These are phyloP conservation scores for Numida meleagris DNA, from an alignment of 2,113 vertebrate genomes.

Conservation along the genomic window DNA sequence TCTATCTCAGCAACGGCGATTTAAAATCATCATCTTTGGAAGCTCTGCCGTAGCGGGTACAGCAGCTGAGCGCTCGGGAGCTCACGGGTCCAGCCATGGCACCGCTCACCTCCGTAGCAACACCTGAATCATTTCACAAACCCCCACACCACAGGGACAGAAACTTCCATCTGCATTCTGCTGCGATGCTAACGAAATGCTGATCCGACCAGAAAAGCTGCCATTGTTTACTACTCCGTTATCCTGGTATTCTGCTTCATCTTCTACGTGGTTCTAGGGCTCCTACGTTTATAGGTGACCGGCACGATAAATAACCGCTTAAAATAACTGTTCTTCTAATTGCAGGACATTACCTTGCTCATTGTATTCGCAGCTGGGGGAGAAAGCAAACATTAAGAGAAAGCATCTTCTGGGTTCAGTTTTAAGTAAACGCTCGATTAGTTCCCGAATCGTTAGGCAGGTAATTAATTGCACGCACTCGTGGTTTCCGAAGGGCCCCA, in stretches of 20 bases:
- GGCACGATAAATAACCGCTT: conserved; percentile 48
- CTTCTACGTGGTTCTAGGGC: conserved; percentile 34
- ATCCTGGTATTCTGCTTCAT: conserved; percentile 53
- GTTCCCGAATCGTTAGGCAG: conserved; percentile 69
- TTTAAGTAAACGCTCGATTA: conserved; percentile 71
- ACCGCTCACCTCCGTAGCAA: conserved; percentile 70
- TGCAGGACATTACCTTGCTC: conserved; percentile 69
- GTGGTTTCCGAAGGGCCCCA: conserved; percentile 65
- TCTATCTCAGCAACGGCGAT: conserved; percentile 55
- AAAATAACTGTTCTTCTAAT: conserved; percentile 47
- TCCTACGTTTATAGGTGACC: conserved; percentile 34
- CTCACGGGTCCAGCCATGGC: conserved; percentile 54
- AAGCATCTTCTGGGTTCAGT: conserved; percentile 67
- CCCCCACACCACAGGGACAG: conserved; percentile 51
- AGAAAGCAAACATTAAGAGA: conserved; percentile 62
- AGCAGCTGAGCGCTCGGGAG: conserved; percentile 32
- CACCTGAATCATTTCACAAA: conserved; percentile 60
- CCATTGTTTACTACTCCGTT: conserved; percentile 68
- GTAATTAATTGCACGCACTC: conserved; percentile 47
- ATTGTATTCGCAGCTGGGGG: conserved; percentile 58
- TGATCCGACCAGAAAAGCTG: conserved; percentile 69
- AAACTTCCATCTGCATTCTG: conserved; percentile 71
- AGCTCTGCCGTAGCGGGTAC: conserved; percentile 38
- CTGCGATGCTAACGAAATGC: conserved; percentile 60
- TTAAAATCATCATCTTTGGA: conserved; percentile 57